These are phyloP conservation scores for Dromaius novaehollandiae DNA, from an alignment of 2,113 vertebrate genomes.

Conservation along the genomic window DNA sequence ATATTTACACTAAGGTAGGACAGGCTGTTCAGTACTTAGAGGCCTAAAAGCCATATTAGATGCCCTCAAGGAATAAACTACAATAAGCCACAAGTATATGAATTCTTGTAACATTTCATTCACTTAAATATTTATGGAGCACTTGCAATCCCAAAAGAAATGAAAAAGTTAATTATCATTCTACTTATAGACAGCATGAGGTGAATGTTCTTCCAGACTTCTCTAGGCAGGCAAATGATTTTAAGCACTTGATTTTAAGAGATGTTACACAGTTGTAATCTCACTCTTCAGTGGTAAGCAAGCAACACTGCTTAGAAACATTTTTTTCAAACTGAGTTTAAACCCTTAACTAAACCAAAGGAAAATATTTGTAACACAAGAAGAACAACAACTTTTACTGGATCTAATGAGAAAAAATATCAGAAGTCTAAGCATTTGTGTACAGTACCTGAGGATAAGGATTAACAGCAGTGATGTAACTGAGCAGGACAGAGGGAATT, in stretches of 20 bases:
- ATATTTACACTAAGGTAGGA: background rate
- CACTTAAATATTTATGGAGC: background rate
- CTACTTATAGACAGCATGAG: background rate
- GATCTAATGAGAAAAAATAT: background rate
- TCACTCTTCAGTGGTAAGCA: background rate
- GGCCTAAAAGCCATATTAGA: background rate
- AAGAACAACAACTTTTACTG: background rate
- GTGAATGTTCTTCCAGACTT: background rate
- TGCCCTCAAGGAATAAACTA: background rate
- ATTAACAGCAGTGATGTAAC: constrained; percentile 48
- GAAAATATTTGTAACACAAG: background rate
- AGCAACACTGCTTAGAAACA: background rate
- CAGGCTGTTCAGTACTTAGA: background rate
- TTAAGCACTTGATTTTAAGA: background rate
- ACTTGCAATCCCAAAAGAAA: background rate
- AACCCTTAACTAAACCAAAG: background rate
- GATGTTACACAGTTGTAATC: background rate
- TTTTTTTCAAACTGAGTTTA: background rate
- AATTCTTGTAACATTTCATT: background rate
- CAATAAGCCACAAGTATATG: background rate
- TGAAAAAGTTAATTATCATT: background rate
- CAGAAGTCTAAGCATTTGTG: background rate
- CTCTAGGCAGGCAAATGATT: background rate
- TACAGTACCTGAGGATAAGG: constrained; percentile 66
- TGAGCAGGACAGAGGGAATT: constrained; percentile 67